phyloP scores from a whole-genome alignment of 2,888 invertebrate species.

The Neoascia interrupta region DNA sequence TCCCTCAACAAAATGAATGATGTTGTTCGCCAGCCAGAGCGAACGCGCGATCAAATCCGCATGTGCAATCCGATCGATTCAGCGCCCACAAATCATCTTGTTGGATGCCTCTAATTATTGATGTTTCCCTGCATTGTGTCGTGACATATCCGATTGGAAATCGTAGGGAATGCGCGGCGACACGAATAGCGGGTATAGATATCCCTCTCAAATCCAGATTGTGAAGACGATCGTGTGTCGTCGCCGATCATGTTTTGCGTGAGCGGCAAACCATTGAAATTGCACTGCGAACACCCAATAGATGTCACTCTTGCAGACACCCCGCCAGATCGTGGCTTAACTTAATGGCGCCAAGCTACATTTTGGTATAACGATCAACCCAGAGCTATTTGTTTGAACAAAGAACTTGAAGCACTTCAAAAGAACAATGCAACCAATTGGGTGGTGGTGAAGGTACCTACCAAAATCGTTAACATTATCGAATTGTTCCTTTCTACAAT shows the following conservation, averaged over 20 bases:
- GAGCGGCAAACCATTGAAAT: conserved; percentile 25
- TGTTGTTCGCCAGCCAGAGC: conserved; percentile 47
- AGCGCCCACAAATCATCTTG: conserved; percentile 65
- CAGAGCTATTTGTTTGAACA: conserved; percentile 18
- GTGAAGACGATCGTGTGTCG: conserved; percentile 57
- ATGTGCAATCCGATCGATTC: conserved; percentile 51
- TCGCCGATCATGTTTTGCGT: conserved; percentile 60
- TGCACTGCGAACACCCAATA: no score
- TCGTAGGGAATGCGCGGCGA: conserved; percentile 40
- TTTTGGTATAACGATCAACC: conserved; percentile 23
- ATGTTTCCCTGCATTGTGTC: conserved; percentile 63
- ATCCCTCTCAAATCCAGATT: conserved; percentile 29
- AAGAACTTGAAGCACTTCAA: background rate
- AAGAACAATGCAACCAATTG: conserved; percentile 7
- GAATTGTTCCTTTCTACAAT: conserved; percentile 36
- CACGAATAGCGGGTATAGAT: conserved; percentile 15
- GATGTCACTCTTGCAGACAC: conserved; percentile 48
- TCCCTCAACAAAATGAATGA: conserved; percentile 52
- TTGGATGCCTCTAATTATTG: conserved; percentile 67
- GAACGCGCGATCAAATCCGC: no score
- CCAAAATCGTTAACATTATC: conserved; percentile 43
- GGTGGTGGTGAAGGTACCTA: conserved; percentile 6
- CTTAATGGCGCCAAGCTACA: conserved; percentile 58
- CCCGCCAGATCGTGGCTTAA: conserved; percentile 58
- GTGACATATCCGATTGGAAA: conserved; percentile 57